phyloP scores from a whole-genome alignment of 2,797 vertebrate genomes.

The Bradypodion pumilum region DNA sequence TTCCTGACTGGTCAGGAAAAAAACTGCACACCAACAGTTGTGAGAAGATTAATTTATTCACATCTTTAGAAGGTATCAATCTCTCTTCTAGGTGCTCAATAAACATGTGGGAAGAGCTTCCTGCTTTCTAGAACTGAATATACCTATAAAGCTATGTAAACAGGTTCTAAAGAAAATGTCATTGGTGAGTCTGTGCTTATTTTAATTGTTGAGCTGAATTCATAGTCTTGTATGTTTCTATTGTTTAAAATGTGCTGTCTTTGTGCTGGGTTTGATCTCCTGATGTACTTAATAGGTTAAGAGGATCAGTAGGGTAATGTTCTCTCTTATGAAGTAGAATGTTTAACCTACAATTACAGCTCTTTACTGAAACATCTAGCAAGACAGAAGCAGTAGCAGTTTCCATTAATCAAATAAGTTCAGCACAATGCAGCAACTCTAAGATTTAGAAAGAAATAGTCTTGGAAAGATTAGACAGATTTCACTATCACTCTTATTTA shows the following conservation, averaged over 20 bases:
- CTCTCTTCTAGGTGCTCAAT: neutral
- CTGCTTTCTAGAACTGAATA: neutral
- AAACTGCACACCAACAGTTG: neutral
- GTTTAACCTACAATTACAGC: constrained; percentile 60
- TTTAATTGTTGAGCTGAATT: constrained; percentile 7
- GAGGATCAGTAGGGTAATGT: constrained; percentile 50
- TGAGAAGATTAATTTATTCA: neutral
- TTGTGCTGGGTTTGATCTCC: constrained; percentile 56
- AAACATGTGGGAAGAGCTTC: neutral
- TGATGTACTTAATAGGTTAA: constrained; percentile 60
- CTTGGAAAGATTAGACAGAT: constrained; percentile 35
- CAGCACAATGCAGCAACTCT: constrained; percentile 7
- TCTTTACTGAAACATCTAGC: constrained; percentile 60
- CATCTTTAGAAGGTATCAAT: neutral
- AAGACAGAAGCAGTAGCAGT: constrained; percentile 59
- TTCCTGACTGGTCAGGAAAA: neutral
- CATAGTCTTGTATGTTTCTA: constrained; percentile 43
- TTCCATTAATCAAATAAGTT: constrained; percentile 58
- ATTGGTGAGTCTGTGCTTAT: neutral
- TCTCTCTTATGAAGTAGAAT: constrained; percentile 52
- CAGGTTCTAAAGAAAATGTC: neutral
- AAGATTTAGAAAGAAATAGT: constrained; percentile 62
- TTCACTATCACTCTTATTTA: constrained; percentile 59
- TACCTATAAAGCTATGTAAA: neutral
- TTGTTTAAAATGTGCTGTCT: constrained; percentile 46